phyloP scores from a whole-genome alignment of 2,113 vertebrate species.

The Psilopogon haemacephalus region DNA sequence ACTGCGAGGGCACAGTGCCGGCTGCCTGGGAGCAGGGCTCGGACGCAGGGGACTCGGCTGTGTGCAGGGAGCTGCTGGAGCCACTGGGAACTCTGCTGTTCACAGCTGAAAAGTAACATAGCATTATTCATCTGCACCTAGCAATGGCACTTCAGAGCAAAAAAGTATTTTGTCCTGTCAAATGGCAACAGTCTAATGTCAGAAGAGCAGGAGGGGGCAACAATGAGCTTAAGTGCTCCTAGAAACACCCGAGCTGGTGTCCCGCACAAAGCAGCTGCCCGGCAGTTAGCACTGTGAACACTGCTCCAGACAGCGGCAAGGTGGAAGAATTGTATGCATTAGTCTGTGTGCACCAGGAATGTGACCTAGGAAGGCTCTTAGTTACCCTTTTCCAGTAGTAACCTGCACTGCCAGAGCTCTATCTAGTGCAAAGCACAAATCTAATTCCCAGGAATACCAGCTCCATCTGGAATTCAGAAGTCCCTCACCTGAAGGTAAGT shows the following conservation, averaged over 20 bases:
- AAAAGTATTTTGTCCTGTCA: neutral
- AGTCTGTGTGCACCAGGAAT: neutral
- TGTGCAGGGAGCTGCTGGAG: conserved; percentile 75
- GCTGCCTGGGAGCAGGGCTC: conserved; percentile 83
- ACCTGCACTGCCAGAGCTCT: neutral
- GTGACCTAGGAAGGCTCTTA: neutral
- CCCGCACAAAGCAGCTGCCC: neutral
- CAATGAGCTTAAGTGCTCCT: neutral
- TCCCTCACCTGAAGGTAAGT: neutral
- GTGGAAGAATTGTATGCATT: neutral
- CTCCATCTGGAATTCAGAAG: neutral
- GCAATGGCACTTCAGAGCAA: neutral
- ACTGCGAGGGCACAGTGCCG: conserved; percentile 81
- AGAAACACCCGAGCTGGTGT: neutral
- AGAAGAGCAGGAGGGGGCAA: neutral
- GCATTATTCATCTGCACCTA: neutral
- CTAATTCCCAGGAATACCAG: neutral
- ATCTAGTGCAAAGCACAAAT: neutral
- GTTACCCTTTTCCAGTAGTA: neutral
- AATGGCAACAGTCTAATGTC: neutral
- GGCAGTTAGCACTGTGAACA: neutral
- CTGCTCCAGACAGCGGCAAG: neutral
- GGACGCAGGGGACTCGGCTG: conserved; percentile 84
- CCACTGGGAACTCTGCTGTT: conserved; percentile 90
- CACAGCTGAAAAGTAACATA: conserved; percentile 84